phyloP scores from a whole-genome alignment of 2,888 invertebrate species.

The Myopa tessellatipennis region DNA sequence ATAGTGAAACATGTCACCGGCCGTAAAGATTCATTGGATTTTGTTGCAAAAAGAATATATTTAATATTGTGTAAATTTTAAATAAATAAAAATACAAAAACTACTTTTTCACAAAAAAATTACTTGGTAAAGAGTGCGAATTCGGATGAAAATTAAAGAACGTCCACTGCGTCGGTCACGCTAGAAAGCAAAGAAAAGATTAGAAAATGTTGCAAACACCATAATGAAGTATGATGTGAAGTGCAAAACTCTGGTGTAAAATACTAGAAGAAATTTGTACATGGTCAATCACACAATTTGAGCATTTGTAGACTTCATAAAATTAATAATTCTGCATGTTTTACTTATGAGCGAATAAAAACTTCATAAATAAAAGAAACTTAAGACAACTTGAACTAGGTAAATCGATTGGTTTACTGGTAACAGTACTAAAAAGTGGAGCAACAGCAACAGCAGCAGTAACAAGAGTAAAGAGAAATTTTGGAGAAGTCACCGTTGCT shows the following conservation, averaged over 20 bases:
- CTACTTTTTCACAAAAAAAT: neutral
- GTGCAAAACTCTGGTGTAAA: neutral
- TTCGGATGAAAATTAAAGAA: neutral
- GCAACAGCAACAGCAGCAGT: neutral
- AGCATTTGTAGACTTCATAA: neutral
- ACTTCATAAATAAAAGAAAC: neutral
- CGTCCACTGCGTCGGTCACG: constrained; percentile 5
- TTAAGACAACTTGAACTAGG: constrained; percentile 34
- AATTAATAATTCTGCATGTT: constrained; percentile 3
- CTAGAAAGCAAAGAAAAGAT: constrained; percentile 47
- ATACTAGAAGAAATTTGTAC: too few relatives aligned
- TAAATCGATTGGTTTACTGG: constrained; percentile 35
- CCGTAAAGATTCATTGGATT: constrained; percentile 49
- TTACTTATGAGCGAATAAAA: constrained; percentile 16
- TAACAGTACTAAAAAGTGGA: neutral
- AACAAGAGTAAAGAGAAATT: constrained; percentile 27
- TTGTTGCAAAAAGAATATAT: neutral
- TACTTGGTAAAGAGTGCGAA: neutral
- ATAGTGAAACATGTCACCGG: constrained; percentile 45
- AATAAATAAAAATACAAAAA: constrained; percentile 2
- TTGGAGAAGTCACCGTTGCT: constrained; percentile 32
- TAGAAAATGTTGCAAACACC: neutral
- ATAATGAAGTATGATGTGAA: neutral
- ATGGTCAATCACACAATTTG: too few relatives aligned
- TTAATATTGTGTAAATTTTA: neutral